Percentiles rank a stretch among this genome's conserved stretches.
These are phyloP conservation scores for Channallabes apus DNA, from an alignment of 2,797 vertebrate genomes.

Conservation along the genomic window DNA sequence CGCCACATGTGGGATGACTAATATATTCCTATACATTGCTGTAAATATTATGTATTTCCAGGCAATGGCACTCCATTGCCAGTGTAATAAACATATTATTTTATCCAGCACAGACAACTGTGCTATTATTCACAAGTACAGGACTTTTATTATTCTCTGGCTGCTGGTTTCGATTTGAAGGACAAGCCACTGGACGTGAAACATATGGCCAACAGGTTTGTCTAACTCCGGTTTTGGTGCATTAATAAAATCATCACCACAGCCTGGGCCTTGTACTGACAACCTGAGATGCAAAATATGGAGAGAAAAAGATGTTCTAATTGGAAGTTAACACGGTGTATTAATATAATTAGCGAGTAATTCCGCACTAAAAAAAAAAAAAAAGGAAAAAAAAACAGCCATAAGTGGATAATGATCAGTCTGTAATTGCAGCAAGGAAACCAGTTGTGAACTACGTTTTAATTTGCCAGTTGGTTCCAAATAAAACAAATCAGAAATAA, in stretches of 20 bases:
- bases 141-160: conserved; percentile 45
- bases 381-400: not conserved
- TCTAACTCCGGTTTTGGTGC: conserved; percentile 46
- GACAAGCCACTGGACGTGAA: conserved; percentile 42
- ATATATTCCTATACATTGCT: conserved; percentile 63
- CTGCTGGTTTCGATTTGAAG: conserved; percentile 61
- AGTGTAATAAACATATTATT: conserved; percentile 64
- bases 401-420: not conserved
- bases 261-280: conserved; percentile 47
- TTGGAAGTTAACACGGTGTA: not conserved
- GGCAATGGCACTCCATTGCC: conserved; percentile 61
- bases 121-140: conserved; percentile 56
- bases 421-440: not conserved
- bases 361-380: not conserved
- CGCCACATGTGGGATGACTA: conserved; percentile 59
- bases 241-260: conserved; percentile 61
- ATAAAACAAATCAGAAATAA: not conserved
- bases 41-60: conserved; percentile 60
- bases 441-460: not conserved
- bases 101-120: conserved; percentile 57
- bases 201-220: conserved; percentile 62
- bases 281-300: conserved; percentile 14
- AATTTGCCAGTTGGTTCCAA: not conserved
- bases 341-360: not conserved
- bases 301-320: not conserved